These are phyloP conservation scores for Antheraea assamensis DNA, from an alignment of 2,888 invertebrate species.

Conservation along the genomic window DNA sequence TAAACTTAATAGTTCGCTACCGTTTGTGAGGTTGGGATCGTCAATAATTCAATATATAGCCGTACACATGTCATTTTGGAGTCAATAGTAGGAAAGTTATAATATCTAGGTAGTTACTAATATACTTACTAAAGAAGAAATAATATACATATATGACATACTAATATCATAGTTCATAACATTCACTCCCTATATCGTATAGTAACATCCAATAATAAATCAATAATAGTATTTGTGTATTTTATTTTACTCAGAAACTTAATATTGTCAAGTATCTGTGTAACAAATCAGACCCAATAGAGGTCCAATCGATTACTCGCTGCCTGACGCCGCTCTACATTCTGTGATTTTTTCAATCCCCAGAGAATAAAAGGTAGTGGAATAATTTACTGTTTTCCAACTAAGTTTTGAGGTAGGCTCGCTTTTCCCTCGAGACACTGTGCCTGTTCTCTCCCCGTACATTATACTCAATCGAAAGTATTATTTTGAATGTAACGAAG, in stretches of 20 bases:
- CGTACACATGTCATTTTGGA: no score
- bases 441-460: slow-evolving; percentile 51
- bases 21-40: no score
- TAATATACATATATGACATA: no score
- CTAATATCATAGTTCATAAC: no score
- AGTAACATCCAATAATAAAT: no score
- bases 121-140: no score
- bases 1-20: no score
- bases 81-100: no score
- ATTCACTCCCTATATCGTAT: no score
- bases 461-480: slow-evolving; percentile 48
- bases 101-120: no score
- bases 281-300: slow-evolving; percentile 26
- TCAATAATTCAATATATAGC: no score
- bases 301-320: slow-evolving; percentile 53
- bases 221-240: no score
- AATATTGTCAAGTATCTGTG: neutral
- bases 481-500: slow-evolving; percentile 38
- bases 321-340: slow-evolving; percentile 39
- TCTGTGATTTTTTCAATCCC: slow-evolving; percentile 64
- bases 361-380: slow-evolving; percentile 44
- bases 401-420: slow-evolving; percentile 67
- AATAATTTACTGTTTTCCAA: slow-evolving; percentile 72
- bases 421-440: slow-evolving; percentile 42
- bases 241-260: neutral